Conservation (phyloP, 1,140 invertebrate species). For the Euwallacea similis region DNA sequence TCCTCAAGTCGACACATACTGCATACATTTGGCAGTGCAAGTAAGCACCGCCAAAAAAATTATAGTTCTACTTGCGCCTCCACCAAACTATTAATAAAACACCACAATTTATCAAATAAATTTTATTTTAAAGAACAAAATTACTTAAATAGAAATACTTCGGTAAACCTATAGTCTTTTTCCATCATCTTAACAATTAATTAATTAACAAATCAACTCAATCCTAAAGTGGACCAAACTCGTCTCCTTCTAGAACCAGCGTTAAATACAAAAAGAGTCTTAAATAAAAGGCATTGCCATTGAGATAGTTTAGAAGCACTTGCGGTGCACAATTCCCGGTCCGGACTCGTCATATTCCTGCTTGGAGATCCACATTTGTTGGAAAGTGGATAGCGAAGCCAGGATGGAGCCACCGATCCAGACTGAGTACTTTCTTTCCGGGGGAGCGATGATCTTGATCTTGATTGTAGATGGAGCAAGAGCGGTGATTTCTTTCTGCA, state of each 20-base stretch:
- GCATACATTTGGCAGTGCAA: too few species aligned
- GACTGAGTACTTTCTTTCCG: constrained; percentile 89
- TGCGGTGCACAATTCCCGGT: constrained; percentile 91
- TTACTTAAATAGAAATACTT: too few species aligned
- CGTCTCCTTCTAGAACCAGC: neutral
- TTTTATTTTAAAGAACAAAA: too few species aligned
- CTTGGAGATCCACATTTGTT: constrained; percentile 95
- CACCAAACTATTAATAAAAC: too few species aligned
- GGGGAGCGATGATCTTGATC: constrained; percentile 92
- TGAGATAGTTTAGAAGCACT: constrained; percentile 81
- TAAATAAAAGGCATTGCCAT: neutral
- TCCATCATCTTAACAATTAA: neutral
- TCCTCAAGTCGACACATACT: too few species aligned
- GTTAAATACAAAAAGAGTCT: neutral
- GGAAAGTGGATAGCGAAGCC: constrained; percentile 85
- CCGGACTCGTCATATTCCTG: constrained; percentile 95
- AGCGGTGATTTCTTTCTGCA: constrained; percentile 88
- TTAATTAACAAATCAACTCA: constrained; percentile 1
- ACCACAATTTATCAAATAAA: too few species aligned
- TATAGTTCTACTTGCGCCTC: too few species aligned
- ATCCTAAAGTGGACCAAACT: constrained; percentile 1
- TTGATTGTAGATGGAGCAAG: constrained; percentile 88
- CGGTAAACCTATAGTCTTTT: neutral
- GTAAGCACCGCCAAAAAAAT: too few species aligned
- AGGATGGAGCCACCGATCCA: constrained; percentile 88